These are phyloP conservation scores for Percopsis transmontana DNA, from an alignment of 2,113 vertebrate genomes.

Conservation along the genomic window DNA sequence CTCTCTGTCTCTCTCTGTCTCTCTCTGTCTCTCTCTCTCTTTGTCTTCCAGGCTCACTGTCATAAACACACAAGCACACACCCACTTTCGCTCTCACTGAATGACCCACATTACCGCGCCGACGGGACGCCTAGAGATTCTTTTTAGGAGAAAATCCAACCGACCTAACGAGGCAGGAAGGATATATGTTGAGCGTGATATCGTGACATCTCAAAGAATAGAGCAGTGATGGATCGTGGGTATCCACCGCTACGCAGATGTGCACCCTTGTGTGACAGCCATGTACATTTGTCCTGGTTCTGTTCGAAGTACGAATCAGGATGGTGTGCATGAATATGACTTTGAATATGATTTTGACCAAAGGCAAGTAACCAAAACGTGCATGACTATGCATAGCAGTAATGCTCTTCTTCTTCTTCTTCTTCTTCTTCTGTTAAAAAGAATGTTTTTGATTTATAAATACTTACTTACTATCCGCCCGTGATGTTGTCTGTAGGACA, in stretches of 20 bases:
- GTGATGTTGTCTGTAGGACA: no score
- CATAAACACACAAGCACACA: no score
- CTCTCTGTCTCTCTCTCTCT: neutral
- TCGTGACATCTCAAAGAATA: neutral
- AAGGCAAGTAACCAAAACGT: constrained; percentile 32
- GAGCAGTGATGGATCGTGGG: constrained; percentile 18
- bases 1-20: no score
- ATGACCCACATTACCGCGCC: no score
- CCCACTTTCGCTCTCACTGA: no score
- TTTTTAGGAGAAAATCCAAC: neutral
- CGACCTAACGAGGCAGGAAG: neutral
- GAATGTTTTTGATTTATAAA: no score
- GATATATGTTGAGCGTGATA: neutral
- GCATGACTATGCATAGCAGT: constrained; percentile 31
- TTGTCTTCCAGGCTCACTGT: neutral
- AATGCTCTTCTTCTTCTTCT: constrained; percentile 6
- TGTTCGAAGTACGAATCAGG: constrained; percentile 24
- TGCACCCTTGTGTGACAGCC: neutral
- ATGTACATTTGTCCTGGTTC: neutral
- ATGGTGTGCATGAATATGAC: constrained; percentile 49
- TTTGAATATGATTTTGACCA: constrained; percentile 59
- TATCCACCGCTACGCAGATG: neutral
- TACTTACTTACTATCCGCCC: no score
- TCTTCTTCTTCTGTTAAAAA: constrained; percentile 10
- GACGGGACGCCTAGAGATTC: no score